Evolutionary conservation across 2,113 vertebrate species (phyloP), one percentile per base, ranked within the genome.

Genomic region (Oncorhynchus kisutch): DNA sequence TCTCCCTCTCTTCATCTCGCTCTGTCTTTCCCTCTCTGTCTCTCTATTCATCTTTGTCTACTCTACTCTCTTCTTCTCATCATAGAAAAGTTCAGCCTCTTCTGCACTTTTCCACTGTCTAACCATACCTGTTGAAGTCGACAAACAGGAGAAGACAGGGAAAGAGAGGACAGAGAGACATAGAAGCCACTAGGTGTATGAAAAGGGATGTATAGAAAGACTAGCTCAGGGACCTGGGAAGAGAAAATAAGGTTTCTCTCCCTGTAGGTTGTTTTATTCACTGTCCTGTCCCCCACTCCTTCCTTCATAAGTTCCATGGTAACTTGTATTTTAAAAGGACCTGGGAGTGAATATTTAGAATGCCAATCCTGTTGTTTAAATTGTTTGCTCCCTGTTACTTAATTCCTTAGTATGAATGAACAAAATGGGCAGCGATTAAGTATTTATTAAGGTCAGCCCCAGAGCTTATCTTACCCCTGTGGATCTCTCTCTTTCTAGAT

Each of bases 361-460:
- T 91, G 88, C 90, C 91, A 84, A 87, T 88, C 82, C 83, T 59
- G 86, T 90, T 86, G 86, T 90, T 90, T 89, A 88, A 87, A 85
- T 85, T 88, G 89, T 93, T 91, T 89, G 89, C 75, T 60, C 88
- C 78, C 79, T 87, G 88, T 89, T 90, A 87, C 86, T 86, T 85
- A 88, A 86, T 86, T 89, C 87, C 70, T 67, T 67, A 5, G 80
- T 77, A 69, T 85, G 82, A 80, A 84, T 87, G 88, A 87, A 87
- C 80, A 86, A 90, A 86, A 85, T 86, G 74, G 87, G 85, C 75
- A 80, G 81, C 67, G 81, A 86, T 92, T 87, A 89, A 88, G 81
- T 88, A 84, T 91, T 91, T 86, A 88, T 91, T 85, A 88, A 89
- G 85, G 86, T 89, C 88, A 88, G 78, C 51, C 9, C 62, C 48